These are phyloP conservation scores for Anguilla pacifica DNA, from an alignment of 2,797 vertebrate genomes.

Conservation along the genomic window DNA sequence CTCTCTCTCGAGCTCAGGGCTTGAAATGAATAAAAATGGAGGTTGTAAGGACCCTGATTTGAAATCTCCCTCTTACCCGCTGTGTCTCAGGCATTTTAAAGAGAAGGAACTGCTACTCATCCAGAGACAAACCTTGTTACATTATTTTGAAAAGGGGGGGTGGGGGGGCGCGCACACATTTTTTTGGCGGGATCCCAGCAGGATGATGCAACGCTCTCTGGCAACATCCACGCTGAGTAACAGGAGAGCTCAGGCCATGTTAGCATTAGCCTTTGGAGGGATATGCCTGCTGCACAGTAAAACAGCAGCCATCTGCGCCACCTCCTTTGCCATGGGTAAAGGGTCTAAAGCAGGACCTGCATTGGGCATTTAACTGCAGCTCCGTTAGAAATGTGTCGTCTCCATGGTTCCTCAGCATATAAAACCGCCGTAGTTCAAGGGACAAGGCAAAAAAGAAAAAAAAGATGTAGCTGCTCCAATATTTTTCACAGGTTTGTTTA, in stretches of 20 bases:
- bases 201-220: neutral
- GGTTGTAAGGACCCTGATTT: neutral
- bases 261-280: neutral
- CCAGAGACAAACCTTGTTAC: neutral
- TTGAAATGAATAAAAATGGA: neutral
- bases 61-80: neutral
- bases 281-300: neutral
- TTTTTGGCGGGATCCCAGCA: neutral
- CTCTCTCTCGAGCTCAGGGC: neutral
- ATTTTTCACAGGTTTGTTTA: too few relatives aligned
- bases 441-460: neutral
- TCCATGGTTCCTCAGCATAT: neutral
- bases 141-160: neutral
- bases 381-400: neutral
- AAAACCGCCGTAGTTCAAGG: neutral
- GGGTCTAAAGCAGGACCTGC: neutral
- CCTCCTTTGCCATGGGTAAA: neutral
- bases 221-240: neutral
- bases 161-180: too few relatives aligned
- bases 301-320: neutral
- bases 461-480: neutral
- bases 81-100: neutral
- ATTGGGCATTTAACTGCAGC: neutral
- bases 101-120: neutral
- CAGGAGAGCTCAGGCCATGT: neutral